phyloP scores from a whole-genome alignment of 2,113 vertebrate species.

The Apeltes quadracus region DNA sequence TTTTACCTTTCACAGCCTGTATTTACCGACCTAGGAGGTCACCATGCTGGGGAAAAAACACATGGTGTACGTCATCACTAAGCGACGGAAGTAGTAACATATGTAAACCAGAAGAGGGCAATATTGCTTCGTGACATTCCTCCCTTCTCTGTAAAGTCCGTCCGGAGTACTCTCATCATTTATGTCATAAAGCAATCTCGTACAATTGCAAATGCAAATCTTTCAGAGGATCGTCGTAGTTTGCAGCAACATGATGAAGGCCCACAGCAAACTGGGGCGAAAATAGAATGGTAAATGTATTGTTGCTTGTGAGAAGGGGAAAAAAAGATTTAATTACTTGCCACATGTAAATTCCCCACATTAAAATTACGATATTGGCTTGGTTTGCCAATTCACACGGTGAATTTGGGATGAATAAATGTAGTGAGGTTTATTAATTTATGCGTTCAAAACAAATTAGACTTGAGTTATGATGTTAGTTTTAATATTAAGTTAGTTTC shows the following conservation, averaged over 20 bases:
- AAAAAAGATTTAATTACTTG: background rate
- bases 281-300: background rate
- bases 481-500: background rate
- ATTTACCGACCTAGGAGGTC: slow-evolving; percentile 14
- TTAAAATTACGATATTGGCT: background rate
- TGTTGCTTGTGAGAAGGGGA: background rate
- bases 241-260: background rate
- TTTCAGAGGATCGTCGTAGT: background rate
- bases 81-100: slow-evolving; percentile 53
- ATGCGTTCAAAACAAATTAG: background rate
- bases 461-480: too few species aligned
- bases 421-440: background rate
- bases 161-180: background rate
- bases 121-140: background rate
- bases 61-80: slow-evolving; percentile 58
- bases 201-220: background rate
- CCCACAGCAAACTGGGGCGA: background rate
- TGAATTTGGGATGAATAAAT: background rate
- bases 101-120: slow-evolving; percentile 34
- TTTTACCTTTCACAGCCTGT: background rate
- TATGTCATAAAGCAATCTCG: background rate
- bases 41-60: slow-evolving; percentile 37
- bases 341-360: background rate
- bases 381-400: background rate
- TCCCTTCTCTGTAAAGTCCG: background rate